Conservation (phyloP, 2,113 vertebrate species). For the Gopherus flavomarginatus region DNA sequence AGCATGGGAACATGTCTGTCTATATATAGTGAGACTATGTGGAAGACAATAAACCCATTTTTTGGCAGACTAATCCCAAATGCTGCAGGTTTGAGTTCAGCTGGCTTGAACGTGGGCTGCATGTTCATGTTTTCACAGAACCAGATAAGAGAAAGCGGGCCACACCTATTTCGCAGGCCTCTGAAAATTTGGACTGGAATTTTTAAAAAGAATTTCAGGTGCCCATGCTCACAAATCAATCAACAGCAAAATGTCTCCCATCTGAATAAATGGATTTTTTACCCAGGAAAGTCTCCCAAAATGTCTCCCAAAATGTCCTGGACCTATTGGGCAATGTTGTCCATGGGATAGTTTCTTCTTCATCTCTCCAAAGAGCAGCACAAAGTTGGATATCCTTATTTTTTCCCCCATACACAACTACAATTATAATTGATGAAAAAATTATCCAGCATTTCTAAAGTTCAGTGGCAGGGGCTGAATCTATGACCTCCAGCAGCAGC, state of each 20-base stretch:
- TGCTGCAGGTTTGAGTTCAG: not conserved
- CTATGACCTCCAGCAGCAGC: not conserved
- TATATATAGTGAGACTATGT: no score
- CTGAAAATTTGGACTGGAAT: not conserved
- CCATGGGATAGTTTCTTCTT: not conserved
- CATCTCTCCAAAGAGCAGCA: not conserved
- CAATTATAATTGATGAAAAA: not conserved
- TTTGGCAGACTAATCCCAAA: not conserved
- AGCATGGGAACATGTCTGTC: not conserved
- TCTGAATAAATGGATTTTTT: no score
- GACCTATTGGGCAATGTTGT: not conserved
- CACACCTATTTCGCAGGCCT: not conserved
- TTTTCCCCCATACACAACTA: not conserved
- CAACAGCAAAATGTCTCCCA: not conserved
- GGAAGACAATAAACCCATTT: not conserved
- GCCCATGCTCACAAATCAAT: not conserved
- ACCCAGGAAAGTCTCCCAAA: no score
- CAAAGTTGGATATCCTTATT: not conserved
- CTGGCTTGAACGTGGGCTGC: not conserved
- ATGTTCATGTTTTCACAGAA: fast-evolving
- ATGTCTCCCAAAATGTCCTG: not conserved
- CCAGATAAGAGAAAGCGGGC: not conserved
- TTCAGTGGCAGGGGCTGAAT: not conserved
- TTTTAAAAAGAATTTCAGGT: not conserved
- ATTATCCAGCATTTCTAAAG: not conserved